Evolutionary conservation across 2,797 vertebrate species (phyloP), one percentile per base, ranked within the genome.

Genomic region (Sebastes trivittatus): DNA sequence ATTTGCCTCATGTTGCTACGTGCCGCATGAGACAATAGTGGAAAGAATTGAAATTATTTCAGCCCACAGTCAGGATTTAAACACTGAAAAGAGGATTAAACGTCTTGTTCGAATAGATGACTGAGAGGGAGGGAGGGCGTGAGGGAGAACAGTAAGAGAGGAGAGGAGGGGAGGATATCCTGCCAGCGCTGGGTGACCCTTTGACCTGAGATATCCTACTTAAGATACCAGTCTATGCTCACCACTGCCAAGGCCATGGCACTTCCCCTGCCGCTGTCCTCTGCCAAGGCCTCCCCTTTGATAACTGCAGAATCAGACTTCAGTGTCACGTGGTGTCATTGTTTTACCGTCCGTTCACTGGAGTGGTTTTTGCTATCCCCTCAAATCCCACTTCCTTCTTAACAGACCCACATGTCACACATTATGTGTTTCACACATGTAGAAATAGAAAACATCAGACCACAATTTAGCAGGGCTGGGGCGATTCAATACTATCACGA

Each of bases 131-230:
- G 52, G 79, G n/a, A 58, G 52, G 77, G 72, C 52, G 32, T 59
- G 49, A 60, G 36, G 60, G 60, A 56, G 42, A 59, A 22, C 30
- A 23, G 62, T 34, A 5, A 58, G 36, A 59, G 65, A 63, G 65
- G 83, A 85, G 68, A 73, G 46, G 25, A 85, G 75, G 70, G 80
- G 82, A 88, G 95, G 95, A 95, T 90, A 93, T 95, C 95, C 95
- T 95, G 91, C 67, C 58, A 70, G 77, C 30, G 63, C 70, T 5
- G 54, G 6, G 36, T 27, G 78, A 93, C 88, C 91, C 91, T 93
- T 78, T 88, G 88, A 93, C 93, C 89, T 81, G 62, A 92, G 93
- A 95, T 92, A 93, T 96, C 93, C 94, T 90, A 79, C 81, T 92
- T 65, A 76, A 86, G 87, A 90, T 84, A 90, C 74, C 62, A 58